phyloP scores from a whole-genome alignment of 1,140 invertebrate species.

The Gonioctena quinquepunctata region DNA sequence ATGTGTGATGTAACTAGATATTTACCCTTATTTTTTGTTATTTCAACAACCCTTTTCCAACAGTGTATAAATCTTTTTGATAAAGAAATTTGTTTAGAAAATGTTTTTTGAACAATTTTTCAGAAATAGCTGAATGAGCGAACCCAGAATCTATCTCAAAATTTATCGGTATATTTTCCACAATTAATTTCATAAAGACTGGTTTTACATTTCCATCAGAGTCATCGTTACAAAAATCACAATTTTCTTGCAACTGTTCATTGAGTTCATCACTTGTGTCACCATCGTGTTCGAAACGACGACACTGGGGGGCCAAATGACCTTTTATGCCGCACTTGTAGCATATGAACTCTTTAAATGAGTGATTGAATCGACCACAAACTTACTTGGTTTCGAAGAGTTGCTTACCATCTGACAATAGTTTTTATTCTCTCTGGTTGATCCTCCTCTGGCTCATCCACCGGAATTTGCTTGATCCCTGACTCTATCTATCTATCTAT shows the following conservation, averaged over 20 bases:
- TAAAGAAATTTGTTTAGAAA: slow-evolving; percentile 19
- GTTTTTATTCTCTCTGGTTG: no score
- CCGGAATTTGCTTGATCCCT: no score
- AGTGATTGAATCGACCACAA: slow-evolving; percentile 6
- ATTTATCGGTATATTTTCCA: slow-evolving; percentile 19
- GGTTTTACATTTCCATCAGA: slow-evolving; percentile 17
- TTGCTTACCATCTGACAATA: not conserved
- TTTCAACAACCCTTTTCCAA: no score
- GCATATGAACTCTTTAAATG: slow-evolving; percentile 10
- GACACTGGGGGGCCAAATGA: slow-evolving; percentile 12
- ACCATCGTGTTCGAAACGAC: not conserved
- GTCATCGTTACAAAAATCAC: not conserved
- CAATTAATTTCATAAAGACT: slow-evolving; percentile 16
- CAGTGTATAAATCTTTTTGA: slow-evolving; percentile 27
- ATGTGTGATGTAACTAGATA: no score
- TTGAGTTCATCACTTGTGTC: not conserved
- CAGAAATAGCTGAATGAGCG: slow-evolving; percentile 23
- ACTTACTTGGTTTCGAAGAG: not conserved
- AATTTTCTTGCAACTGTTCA: no score
- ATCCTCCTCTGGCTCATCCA: no score
- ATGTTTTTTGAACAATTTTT: slow-evolving; percentile 28
- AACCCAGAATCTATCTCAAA: slow-evolving; percentile 26
- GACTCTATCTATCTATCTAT: no score
- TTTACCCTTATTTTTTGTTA: no score
- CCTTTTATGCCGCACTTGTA: slow-evolving; percentile 16